Evolutionary conservation across 2,797 vertebrate genomes (phyloP).

Genomic region (Eulemur coronatus): DNA sequence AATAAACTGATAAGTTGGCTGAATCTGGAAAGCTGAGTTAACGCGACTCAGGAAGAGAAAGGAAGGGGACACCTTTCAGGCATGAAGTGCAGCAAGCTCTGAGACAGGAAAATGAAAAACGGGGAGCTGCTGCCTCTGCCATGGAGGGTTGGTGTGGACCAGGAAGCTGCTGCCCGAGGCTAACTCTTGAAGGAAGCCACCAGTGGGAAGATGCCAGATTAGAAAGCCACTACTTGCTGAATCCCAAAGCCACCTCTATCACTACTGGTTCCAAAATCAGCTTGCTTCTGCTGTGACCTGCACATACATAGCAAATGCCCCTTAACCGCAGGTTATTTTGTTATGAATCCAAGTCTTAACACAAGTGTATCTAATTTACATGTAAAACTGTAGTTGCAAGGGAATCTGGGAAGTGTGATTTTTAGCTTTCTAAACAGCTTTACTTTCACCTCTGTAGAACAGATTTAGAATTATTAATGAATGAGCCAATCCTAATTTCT

Average conservation of each 20-base stretch:
- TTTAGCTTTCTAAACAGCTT: not conserved
- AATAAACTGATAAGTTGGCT: not conserved
- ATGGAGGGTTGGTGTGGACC: not conserved
- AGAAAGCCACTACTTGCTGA: not conserved
- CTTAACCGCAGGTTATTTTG: not conserved
- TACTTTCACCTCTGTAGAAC: not conserved
- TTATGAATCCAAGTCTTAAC: not conserved
- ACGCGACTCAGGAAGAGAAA: not conserved
- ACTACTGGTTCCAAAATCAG: not conserved
- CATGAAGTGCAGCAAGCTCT: not conserved
- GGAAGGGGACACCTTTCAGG: not conserved
- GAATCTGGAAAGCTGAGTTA: not conserved
- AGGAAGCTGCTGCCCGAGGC: not conserved
- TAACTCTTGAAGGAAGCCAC: not conserved
- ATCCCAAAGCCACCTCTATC: not conserved
- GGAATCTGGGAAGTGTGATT: not conserved
- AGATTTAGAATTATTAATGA: not conserved
- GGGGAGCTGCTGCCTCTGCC: not conserved
- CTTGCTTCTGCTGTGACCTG: not conserved
- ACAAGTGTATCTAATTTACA: not conserved
- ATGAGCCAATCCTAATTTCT: not conserved
- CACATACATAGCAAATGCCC: no score
- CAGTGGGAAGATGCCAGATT: not conserved
- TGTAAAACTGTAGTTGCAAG: not conserved
- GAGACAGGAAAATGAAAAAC: not conserved